Evolutionary conservation across 1,140 invertebrate species (phyloP).

Genomic region (Belonocnema kinseyi): DNA sequence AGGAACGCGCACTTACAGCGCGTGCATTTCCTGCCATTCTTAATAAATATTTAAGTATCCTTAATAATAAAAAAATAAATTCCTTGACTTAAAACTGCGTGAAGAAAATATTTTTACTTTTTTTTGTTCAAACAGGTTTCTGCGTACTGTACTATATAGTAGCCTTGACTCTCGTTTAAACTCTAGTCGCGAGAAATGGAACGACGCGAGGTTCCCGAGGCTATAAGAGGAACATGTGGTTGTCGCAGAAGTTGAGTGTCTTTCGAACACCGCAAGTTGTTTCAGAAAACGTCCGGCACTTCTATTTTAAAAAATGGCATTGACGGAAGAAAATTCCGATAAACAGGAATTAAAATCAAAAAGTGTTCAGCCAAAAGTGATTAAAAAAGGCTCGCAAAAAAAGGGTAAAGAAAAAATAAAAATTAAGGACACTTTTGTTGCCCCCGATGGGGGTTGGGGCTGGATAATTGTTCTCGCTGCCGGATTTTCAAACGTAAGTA

Average conservation of each 20-base stretch:
- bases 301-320: background rate
- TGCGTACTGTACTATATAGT: background rate
- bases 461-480: slow-evolving; percentile 81
- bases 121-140: too few relatives aligned
- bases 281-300: background rate
- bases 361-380: background rate
- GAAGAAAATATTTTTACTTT: too few relatives aligned
- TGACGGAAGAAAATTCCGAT: background rate
- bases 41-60: too few relatives aligned
- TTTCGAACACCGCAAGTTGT: background rate
- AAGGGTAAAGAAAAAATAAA: background rate
- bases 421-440: slow-evolving; percentile 64
- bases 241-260: slow-evolving; percentile 3
- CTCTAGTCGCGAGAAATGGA: slow-evolving; percentile 20
- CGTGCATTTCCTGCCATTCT: too few relatives aligned
- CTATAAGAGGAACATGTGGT: slow-evolving; percentile 22
- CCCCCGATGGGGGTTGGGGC: slow-evolving; percentile 83
- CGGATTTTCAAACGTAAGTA: slow-evolving; percentile 77
- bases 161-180: slow-evolving; percentile 21
- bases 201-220: slow-evolving; percentile 17
- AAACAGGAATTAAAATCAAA: background rate
- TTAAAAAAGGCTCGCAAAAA: background rate
- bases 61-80: too few relatives aligned
- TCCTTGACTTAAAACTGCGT: too few relatives aligned
- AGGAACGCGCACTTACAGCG: too few relatives aligned